phyloP scores from a whole-genome alignment of 2,113 vertebrate genomes.

The Sebastes fasciatus region DNA sequence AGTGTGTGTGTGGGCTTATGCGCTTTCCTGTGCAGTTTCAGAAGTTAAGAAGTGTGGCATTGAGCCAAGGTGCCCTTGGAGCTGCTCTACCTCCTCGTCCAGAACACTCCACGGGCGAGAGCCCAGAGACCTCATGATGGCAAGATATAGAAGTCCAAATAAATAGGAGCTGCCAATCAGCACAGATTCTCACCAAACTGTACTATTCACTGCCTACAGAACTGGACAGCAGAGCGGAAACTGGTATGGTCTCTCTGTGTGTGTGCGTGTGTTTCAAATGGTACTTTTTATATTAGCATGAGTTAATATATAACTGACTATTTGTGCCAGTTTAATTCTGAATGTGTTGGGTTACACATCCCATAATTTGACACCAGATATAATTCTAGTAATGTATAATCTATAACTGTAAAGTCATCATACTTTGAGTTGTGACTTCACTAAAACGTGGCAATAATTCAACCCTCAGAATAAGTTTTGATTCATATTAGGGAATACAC shows the following conservation, averaged over 20 bases:
- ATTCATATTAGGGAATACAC: neutral
- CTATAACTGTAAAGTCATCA: neutral
- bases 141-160: slow-evolving; percentile 48
- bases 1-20: slow-evolving; percentile 20
- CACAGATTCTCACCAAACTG: slow-evolving; percentile 42
- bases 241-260: neutral
- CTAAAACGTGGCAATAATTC: neutral
- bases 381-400: no score
- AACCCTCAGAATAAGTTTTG: neutral
- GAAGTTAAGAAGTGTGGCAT: slow-evolving; percentile 60
- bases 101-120: slow-evolving; percentile 53
- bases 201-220: slow-evolving; percentile 20
- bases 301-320: neutral
- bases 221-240: slow-evolving; percentile 33
- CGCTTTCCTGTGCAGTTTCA: slow-evolving; percentile 28
- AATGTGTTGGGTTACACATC: neutral
- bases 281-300: neutral
- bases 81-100: slow-evolving; percentile 57
- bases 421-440: neutral
- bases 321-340: neutral
- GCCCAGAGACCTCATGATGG: slow-evolving; percentile 55
- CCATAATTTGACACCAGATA: neutral
- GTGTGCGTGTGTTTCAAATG: slow-evolving; percentile 14
- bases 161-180: slow-evolving; percentile 78
- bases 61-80: slow-evolving; percentile 65